These are phyloP conservation scores for Dermolepida albohirtum DNA, from an alignment of 2,888 invertebrate species.

Conservation along the genomic window DNA sequence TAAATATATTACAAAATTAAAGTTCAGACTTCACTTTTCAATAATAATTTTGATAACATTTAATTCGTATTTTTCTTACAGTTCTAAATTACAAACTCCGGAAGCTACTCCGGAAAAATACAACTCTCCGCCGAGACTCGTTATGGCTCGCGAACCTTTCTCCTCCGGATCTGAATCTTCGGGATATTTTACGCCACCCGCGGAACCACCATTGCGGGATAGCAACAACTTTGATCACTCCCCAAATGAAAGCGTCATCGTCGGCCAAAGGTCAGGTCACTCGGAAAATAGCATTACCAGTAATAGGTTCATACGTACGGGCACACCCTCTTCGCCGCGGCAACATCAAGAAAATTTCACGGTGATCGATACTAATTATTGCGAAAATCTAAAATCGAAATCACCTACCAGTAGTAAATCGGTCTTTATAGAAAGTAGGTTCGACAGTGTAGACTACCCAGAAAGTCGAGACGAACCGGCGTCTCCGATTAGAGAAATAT, in stretches of 20 bases:
- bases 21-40: too few relatives aligned
- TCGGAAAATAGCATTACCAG: constrained; percentile 40
- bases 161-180: constrained; percentile 64
- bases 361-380: constrained; percentile 46
- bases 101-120: constrained; percentile 51
- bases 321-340: constrained; percentile 45
- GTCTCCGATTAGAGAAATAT: constrained; percentile 5
- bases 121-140: constrained; percentile 42
- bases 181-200: constrained; percentile 64
- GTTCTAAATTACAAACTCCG: constrained; percentile 53
- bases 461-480: constrained; percentile 23
- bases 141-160: constrained; percentile 52
- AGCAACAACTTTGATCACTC: constrained; percentile 43
- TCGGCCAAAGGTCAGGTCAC: constrained; percentile 40
- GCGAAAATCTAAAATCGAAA: constrained; percentile 40
- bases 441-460: constrained; percentile 34
- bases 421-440: constrained; percentile 20
- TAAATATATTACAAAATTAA: too few relatives aligned
- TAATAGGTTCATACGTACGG: constrained; percentile 50
- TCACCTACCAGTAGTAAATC: constrained; percentile 44
- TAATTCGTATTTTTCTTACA: too few relatives aligned
- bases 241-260: background rate
- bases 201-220: constrained; percentile 56
- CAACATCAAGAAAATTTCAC: constrained; percentile 48
- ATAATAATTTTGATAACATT: too few relatives aligned